Percentiles rank a stretch among this genome's conserved stretches.
Evolutionary conservation across 2,113 vertebrate genomes (phyloP).

Genomic region (Gobiocypris rarus): DNA sequence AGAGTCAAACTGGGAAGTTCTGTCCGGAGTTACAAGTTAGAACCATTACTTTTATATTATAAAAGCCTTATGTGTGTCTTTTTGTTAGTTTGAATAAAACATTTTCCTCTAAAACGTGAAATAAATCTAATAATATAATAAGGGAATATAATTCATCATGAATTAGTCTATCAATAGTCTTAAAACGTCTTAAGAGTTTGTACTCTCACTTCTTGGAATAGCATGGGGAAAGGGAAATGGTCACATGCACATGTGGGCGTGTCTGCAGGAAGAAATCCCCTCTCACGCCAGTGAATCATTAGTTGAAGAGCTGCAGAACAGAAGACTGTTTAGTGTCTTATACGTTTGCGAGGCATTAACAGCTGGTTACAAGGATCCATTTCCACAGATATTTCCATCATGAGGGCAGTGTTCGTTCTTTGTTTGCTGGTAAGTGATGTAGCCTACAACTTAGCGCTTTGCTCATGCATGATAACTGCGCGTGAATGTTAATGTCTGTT

Average conservation of each 20-base stretch:
- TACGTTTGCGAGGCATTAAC: not conserved
- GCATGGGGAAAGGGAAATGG: not conserved
- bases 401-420: not conserved
- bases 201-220: conserved; percentile 1
- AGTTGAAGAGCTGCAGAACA: not conserved
- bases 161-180: not conserved
- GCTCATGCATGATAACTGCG: not conserved
- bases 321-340: not conserved
- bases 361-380: not conserved
- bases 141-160: not conserved
- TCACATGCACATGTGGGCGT: conserved; percentile 23
- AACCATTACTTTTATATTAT: not conserved
- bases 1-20: conserved; percentile 29
- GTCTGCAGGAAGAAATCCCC: not conserved
- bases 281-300: not conserved
- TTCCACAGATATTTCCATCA: not conserved
- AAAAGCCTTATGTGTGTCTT: not conserved
- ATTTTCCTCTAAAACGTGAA: not conserved
- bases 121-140: not conserved
- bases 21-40: not conserved
- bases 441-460: too few species aligned
- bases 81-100: too few species aligned
- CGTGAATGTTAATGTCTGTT: not conserved
- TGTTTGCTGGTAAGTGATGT: conserved; percentile 16
- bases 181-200: not conserved